Conservation (phyloP, 2,797 vertebrate species). For the Danio tinwini region DNA sequence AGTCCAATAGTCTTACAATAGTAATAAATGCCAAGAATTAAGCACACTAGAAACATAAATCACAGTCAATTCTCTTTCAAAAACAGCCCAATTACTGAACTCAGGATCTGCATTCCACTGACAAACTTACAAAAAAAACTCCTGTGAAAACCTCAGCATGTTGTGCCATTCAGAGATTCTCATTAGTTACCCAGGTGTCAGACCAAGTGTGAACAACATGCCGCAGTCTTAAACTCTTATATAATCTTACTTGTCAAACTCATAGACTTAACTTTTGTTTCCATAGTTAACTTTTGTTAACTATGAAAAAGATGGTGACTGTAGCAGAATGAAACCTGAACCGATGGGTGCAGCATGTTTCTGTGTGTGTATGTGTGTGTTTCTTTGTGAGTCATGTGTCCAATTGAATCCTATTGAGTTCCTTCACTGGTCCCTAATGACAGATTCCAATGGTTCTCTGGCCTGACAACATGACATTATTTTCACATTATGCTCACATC, state of each 20-base stretch:
- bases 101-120: neutral
- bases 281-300: slow-evolving; percentile 4
- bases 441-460: slow-evolving; percentile 52
- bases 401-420: slow-evolving; percentile 51
- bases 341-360: slow-evolving; percentile 13
- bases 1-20: neutral
- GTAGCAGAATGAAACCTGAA: slow-evolving; percentile 44
- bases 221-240: slow-evolving; percentile 21
- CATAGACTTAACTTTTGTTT: neutral
- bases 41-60: slow-evolving; percentile 8
- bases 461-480: slow-evolving; percentile 46
- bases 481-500: slow-evolving; percentile 51
- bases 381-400: slow-evolving; percentile 43
- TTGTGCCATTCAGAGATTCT: slow-evolving; percentile 15
- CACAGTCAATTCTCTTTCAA: neutral
- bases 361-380: neutral
- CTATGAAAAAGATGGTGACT: slow-evolving; percentile 43
- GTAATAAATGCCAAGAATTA: neutral
- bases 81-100: slow-evolving; percentile 7
- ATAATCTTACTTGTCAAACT: slow-evolving; percentile 34
- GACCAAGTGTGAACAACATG: neutral
- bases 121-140: slow-evolving; percentile 17
- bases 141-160: slow-evolving; percentile 23
- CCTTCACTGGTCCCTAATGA: slow-evolving; percentile 37
- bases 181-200: neutral